Conservation (phyloP, 2,888 invertebrate species). For the Agonopterix subpropinquella region DNA sequence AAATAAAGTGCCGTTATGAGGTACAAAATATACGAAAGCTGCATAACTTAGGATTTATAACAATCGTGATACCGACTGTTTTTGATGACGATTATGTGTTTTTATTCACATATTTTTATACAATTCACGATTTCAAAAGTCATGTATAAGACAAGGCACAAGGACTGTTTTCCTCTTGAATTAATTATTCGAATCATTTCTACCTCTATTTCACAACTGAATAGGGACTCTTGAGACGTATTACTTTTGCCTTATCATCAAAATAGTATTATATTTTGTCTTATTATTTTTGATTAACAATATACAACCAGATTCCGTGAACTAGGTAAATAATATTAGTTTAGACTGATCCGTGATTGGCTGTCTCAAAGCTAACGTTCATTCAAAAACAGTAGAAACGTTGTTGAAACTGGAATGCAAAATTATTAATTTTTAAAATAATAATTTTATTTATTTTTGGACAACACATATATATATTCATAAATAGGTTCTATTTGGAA, state of each 20-base stretch:
- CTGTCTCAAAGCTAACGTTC: not conserved
- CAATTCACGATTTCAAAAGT: constrained; percentile 1
- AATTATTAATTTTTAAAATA: not conserved
- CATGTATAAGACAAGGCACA: constrained; percentile 9
- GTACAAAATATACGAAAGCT: constrained; percentile 7
- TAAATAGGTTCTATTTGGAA: no score
- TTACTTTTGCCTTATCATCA: not conserved
- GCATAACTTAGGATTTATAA: constrained; percentile 1
- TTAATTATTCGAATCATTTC: not conserved
- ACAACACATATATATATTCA: no score
- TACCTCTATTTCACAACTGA: constrained; percentile 1
- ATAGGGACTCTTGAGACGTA: not conserved
- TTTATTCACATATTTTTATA: not conserved
- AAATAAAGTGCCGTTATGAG: constrained; percentile 4
- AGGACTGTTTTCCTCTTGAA: constrained; percentile 2
- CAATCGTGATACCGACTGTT: not conserved
- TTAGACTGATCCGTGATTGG: not conserved
- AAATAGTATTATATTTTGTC: no score
- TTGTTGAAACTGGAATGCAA: not conserved
- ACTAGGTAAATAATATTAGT: no score
- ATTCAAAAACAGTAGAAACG: not conserved
- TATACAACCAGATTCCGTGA: no score
- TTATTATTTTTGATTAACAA: no score
- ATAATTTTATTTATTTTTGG: no score
- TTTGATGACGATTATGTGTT: not conserved